These are phyloP conservation scores for Vimba vimba DNA, from an alignment of 2,113 vertebrate genomes.

Conservation along the genomic window DNA sequence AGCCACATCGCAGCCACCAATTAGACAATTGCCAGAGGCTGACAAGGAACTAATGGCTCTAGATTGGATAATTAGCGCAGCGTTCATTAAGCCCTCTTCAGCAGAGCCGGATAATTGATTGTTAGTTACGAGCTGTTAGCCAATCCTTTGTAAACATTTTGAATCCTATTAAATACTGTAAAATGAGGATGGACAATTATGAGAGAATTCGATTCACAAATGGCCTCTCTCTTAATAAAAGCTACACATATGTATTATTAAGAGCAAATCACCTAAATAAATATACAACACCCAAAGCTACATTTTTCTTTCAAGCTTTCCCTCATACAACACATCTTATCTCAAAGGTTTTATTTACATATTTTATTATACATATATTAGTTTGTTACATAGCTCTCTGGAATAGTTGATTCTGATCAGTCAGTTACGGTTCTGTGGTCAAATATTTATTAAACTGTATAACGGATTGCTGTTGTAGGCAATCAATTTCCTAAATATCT, in stretches of 20 bases:
- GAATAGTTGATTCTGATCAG: neutral
- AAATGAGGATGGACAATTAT: constrained; percentile 59
- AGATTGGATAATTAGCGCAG: constrained; percentile 78
- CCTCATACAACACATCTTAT: neutral
- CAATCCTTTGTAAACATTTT: constrained; percentile 80
- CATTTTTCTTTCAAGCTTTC: neutral
- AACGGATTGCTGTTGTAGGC: neutral
- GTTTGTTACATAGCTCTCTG: neutral
- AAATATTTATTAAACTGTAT: neutral
- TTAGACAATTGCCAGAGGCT: constrained; percentile 76
- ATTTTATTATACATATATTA: neutral
- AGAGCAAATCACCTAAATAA: constrained; percentile 45
- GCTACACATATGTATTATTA: constrained; percentile 43
- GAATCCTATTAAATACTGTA: constrained; percentile 70
- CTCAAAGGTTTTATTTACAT: neutral
- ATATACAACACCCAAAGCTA: neutral
- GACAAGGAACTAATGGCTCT: constrained; percentile 79
- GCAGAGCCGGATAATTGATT: constrained; percentile 79
- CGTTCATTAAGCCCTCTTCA: constrained; percentile 76
- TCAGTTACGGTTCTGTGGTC: neutral
- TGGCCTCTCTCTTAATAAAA: constrained; percentile 51
- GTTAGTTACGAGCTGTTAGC: constrained; percentile 80
- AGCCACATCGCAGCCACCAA: constrained; percentile 70
- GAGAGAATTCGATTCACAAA: constrained; percentile 50
- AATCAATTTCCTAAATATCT: neutral